phyloP scores from a whole-genome alignment of 2,113 vertebrate species.

The Pandion haliaetus region DNA sequence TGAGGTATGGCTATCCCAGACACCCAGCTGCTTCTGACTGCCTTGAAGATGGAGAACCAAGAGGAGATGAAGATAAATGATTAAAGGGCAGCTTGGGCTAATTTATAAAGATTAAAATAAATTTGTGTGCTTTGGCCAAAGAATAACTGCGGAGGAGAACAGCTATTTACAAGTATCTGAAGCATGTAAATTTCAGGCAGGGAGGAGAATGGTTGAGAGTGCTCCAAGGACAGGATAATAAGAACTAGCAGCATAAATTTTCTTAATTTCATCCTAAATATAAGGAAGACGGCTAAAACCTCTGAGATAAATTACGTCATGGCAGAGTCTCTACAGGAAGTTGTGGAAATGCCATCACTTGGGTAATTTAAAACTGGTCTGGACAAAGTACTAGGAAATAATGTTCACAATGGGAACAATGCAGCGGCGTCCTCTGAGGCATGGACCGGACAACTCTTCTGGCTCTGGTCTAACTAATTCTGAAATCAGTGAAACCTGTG shows the following conservation, averaged over 20 bases:
- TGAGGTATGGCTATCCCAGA: not conserved
- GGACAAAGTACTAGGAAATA: slow-evolving; percentile 33
- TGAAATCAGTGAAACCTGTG: not conserved
- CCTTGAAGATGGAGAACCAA: not conserved
- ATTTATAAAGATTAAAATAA: slow-evolving; percentile 58
- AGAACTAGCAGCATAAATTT: slow-evolving; percentile 54
- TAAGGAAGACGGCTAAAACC: not conserved
- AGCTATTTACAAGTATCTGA: slow-evolving; percentile 50
- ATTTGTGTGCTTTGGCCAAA: slow-evolving; percentile 28
- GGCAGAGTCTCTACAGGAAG: slow-evolving; percentile 2
- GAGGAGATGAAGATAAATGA: slow-evolving; percentile 20
- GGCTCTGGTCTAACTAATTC: not conserved
- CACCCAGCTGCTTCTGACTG: not conserved
- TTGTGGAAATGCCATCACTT: slow-evolving; percentile 14
- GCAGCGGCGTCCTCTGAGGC: not conserved
- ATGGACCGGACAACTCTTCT: not conserved
- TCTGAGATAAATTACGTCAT: slow-evolving; percentile 30
- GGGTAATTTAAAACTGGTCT: slow-evolving; percentile 40
- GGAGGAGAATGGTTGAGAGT: slow-evolving; percentile 20
- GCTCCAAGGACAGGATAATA: slow-evolving; percentile 45
- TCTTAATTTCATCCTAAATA: slow-evolving; percentile 56
- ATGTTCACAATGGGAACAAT: not conserved
- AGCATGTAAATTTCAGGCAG: slow-evolving; percentile 45
- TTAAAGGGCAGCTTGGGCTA: not conserved
- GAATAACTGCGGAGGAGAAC: slow-evolving; percentile 5